Evolutionary conservation across 2,797 vertebrate species (phyloP), one percentile per base, ranked within the genome.

Genomic region (Takifugu ocellatus): DNA sequence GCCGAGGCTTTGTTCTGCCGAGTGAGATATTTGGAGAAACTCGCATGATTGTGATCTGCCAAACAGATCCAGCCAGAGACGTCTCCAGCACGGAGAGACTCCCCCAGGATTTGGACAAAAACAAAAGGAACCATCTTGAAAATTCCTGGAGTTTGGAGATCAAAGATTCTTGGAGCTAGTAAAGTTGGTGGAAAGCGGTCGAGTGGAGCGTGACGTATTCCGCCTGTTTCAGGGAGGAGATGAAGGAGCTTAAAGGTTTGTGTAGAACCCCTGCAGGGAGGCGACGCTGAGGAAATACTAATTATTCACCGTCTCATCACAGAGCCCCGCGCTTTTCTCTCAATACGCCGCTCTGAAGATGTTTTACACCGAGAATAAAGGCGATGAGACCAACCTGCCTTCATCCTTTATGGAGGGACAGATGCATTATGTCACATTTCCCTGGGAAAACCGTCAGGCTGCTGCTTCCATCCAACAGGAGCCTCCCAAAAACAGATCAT

Each of bases 271-370:
- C 57, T 72, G 58, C 67, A 59, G 64, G 17, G 57, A 61, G 52
- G 27, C 52, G 5, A 27, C 43, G 29, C 49, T 39, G 54, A 59
- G 36, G 56, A 66, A 61, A 72, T 74, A 59, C 62, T 75, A 74
- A 68, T 77, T 72, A 69, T 49, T 68, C 60, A 10, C 46, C 54
- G 12, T 42, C 46, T 68, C 56, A 46, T 58, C 15, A 50, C 2
- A 25, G 42, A 49, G 33, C 25, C 17, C 53, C 33, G 54, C 55
- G 7, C 10, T 8, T 59, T 56, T 54, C 39, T 49, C 48, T 42
- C 15, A 12, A 31, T 3, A 21, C 21, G n/a, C n/a, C n/a, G 44
- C 44, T 46, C 44, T 46, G 44, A n/a, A 46, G 44, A 21, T 14
- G 36, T 39, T 39, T 39, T 14, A 39, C 36, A 14, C 1, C 2